Base-by-base conservation (phyloP, 2,797 vertebrate species). In the Gallinago nigripennis region DNA sequence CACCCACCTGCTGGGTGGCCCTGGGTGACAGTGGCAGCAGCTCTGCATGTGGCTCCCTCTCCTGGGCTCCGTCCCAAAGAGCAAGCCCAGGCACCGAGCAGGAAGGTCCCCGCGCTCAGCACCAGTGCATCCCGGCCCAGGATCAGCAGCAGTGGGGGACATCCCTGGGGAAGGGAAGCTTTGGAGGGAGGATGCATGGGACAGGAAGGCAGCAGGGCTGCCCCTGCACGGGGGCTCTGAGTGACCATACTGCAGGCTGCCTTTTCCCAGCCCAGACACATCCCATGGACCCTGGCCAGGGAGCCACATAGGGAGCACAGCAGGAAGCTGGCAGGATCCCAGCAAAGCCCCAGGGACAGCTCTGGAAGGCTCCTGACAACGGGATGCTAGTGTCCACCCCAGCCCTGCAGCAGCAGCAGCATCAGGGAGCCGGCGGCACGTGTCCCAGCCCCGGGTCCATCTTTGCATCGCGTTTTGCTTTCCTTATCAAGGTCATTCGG, bases 401-500 rank as follows among this genome's bases (percentile, higher is more conserved):
- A 66, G 60, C 16, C 56, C 20, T 3, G 57, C 76, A 63, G 65
- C 24, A 25, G 64, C 33, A 4, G 1, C 53, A 45, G 39, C 45
- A 33, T 16, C 56, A n/a, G 39, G 78, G 56, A 86, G 78, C 45
- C 1, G 6, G 14, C 2, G 1, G 39, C 12, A 1, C 0, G 0
- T 21, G 24, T 31, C 77, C 33, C 2, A 1, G 31, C 53, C 50
- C 51, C 7, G 4, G 93, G 33, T 41, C 92, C 88, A 77, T 54
- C 88, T 71, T 13, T 21, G 35, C 91, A 61, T 39, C 2, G 4
- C 30, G 0, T 33, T 93, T 43, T 80, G 63, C 94, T 94, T 83
- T 73, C 80, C 79, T 65, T 69, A 56, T 63, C 97, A 98, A 98
- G 96, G 97, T 97, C 95, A 70, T 80, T 95, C 23, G 8, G 95